Base-by-base conservation (phyloP, 2,888 invertebrate species). In the Rhabditoides inermis region DNA sequence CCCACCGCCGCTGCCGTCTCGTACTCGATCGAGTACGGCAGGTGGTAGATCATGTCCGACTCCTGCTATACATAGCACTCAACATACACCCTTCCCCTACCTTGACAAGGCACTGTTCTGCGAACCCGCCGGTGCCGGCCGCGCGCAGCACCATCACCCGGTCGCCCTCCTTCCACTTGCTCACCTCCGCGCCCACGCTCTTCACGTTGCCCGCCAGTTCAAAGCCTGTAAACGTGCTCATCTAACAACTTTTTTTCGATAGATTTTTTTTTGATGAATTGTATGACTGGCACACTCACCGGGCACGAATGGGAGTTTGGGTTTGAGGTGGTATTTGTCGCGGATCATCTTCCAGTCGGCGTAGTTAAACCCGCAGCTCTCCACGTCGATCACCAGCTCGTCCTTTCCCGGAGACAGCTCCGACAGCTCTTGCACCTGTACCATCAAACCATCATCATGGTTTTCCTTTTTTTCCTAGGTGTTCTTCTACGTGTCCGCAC, bases 351-450 rank as follows among this genome's bases (percentile, higher is more conserved):
- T 74, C 37, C 82, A 77, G 77, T 85, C 85, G 0, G 82, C 79
- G 44, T 82, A 81, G 76, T 85, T 85, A n/a, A 85, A 78, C 49
- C 84, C 84, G 67, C 84, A 84, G 60, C 82, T 82, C 61, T 83
- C 80, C 0, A 85, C 83, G 63, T 82, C 48, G n/a, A 62, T 45
- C 3, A 62, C 37, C 30, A 61, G 41, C 36, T 62, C 57, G n/a
- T 53, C 32, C 41, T 51, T 41, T 7, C 46, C 36, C 12, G 60
- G 58, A 30, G 36, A 22, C 20, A 42, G 25, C 10, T 53, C 28
- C 41, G 53, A 53, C 54, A 54, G 30, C 37, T 59, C 59, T 41
- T 49, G 42, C 18, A 49, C 23, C 48, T 48, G n/a, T 6, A 39
- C 15, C 6, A 3, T 10, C 2, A 39, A 28, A n/a, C n/a, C n/a